These are phyloP conservation scores for Cynopterus sphinx DNA, from an alignment of 2,797 vertebrate species.

Conservation along the genomic window DNA sequence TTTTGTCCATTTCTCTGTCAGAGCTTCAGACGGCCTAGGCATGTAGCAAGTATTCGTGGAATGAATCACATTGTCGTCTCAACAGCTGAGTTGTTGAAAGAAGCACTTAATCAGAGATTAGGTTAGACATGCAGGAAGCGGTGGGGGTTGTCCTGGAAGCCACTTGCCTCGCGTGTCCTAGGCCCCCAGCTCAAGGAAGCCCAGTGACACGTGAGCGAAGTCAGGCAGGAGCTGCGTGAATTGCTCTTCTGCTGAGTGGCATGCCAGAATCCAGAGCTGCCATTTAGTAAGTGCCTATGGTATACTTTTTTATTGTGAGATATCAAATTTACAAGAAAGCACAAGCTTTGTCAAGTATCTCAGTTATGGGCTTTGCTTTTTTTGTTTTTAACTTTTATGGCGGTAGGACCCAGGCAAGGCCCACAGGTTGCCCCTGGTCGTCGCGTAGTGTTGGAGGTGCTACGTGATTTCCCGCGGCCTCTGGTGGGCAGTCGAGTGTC, in stretches of 20 bases:
- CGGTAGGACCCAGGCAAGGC: too few relatives aligned
- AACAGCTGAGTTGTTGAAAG: background rate
- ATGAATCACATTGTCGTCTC: background rate
- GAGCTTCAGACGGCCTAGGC: background rate
- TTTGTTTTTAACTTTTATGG: background rate
- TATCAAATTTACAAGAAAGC: background rate
- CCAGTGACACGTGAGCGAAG: background rate
- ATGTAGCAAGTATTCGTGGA: rapidly evolving
- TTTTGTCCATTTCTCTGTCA: rapidly evolving
- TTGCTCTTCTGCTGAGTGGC: background rate
- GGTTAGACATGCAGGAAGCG: rapidly evolving
- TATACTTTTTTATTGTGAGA: background rate
- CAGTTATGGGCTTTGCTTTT: background rate
- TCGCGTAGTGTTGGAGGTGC: background rate
- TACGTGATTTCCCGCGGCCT: background rate
- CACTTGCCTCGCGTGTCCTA: rapidly evolving
- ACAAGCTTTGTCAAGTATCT: background rate
- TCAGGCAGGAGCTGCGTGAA: background rate
- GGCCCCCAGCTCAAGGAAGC: background rate
- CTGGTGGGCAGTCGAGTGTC: too few relatives aligned
- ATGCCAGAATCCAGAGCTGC: background rate
- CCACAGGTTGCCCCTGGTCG: too few relatives aligned
- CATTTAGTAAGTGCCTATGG: background rate
- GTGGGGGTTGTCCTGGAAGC: background rate
- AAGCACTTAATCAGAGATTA: background rate